Conservation (phyloP, 1,140 invertebrate genomes). For the Saccostrea glomerata region DNA sequence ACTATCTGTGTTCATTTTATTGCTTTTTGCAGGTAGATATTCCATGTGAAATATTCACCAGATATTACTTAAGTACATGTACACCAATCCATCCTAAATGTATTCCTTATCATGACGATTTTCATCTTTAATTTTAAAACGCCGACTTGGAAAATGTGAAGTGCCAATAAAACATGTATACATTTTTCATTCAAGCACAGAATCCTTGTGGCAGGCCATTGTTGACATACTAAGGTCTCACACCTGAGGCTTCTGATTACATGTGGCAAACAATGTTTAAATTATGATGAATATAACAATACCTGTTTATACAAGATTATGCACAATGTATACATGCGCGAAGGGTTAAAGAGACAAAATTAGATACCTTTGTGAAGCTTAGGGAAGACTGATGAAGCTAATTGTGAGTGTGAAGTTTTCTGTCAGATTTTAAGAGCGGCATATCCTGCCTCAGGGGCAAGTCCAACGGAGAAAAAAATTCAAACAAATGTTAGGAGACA, state of each 20-base stretch:
- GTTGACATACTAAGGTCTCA: constrained; percentile 9
- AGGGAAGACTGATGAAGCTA: constrained; percentile 28
- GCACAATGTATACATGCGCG: constrained; percentile 14
- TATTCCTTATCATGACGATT: too few species aligned
- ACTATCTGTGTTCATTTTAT: too few species aligned
- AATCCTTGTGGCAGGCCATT: constrained; percentile 12
- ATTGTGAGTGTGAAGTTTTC: not conserved
- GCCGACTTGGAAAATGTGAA: not conserved
- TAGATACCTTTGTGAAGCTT: constrained; percentile 33
- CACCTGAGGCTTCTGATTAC: constrained; percentile 29
- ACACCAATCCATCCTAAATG: not conserved
- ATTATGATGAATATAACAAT: not conserved
- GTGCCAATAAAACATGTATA: not conserved
- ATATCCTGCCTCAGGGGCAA: not conserved
- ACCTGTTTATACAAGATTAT: constrained; percentile 32
- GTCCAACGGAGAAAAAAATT: not conserved
- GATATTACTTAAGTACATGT: not conserved
- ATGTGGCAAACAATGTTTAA: constrained; percentile 7
- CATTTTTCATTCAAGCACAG: not conserved
- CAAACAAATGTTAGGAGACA: not conserved
- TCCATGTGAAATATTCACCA: too few species aligned
- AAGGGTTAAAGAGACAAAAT: constrained; percentile 13
- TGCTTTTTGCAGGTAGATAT: too few species aligned
- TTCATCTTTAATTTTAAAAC: not conserved
- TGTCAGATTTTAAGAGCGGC: not conserved